These are phyloP conservation scores for Sebastolobus alascanus DNA, from an alignment of 2,797 vertebrate genomes.

Conservation along the genomic window DNA sequence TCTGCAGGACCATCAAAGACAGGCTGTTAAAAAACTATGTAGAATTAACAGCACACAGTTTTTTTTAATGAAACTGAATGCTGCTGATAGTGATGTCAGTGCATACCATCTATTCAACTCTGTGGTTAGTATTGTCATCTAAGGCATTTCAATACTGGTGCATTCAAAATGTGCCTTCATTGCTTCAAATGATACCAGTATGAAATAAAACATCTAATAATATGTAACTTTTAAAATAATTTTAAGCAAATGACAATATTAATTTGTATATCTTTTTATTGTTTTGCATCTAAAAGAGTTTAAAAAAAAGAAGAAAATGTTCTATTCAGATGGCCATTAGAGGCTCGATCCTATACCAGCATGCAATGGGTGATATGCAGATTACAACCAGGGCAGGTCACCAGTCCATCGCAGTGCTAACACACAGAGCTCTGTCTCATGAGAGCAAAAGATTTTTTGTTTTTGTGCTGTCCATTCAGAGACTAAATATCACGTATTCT, in stretches of 20 bases:
- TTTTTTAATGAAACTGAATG: background rate
- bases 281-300: background rate
- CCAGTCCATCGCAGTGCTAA: background rate
- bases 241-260: background rate
- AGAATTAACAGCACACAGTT: no score
- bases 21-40: no score
- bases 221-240: background rate
- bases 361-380: background rate
- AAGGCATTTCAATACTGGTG: background rate
- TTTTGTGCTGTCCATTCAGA: background rate
- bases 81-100: background rate
- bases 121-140: background rate
- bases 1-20: background rate
- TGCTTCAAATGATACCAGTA: background rate
- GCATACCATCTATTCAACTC: background rate
- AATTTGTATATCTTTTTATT: background rate
- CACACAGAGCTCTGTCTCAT: background rate
- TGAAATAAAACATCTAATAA: background rate
- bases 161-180: background rate
- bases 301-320: background rate
- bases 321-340: background rate
- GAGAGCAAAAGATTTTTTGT: background rate
- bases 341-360: background rate
- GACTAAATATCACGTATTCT: constrained; percentile 17
- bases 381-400: background rate